Evolutionary conservation across 2,113 vertebrate genomes (phyloP).

Genomic region (Notechis scutatus): DNA sequence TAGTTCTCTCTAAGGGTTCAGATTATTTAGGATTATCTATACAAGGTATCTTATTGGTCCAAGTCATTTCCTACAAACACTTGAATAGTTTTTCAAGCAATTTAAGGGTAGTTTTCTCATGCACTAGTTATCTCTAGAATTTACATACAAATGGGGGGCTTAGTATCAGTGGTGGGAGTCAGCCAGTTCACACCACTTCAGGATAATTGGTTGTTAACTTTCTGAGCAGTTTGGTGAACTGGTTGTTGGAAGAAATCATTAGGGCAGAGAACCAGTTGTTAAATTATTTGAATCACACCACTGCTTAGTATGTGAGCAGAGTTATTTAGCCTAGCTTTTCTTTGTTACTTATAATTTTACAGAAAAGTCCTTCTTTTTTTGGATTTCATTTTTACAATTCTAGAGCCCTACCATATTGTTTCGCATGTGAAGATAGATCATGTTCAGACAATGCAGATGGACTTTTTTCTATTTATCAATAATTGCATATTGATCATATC

Average conservation of each 20-base stretch:
- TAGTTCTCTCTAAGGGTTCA: not conserved
- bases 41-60: not conserved
- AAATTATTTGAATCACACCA: too few species aligned
- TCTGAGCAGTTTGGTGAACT: too few species aligned
- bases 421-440: not conserved
- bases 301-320: not conserved
- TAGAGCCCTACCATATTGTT: not conserved
- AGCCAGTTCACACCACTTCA: too few species aligned
- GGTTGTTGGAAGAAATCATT: too few species aligned
- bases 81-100: not conserved
- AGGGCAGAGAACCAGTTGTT: too few species aligned
- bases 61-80: not conserved
- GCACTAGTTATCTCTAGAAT: not conserved
- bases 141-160: not conserved
- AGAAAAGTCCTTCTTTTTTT: not conserved
- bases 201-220: too few species aligned
- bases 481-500: too few species aligned
- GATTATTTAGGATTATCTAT: not conserved
- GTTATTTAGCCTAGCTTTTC: not conserved
- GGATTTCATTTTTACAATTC: not conserved
- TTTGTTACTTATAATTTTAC: not conserved
- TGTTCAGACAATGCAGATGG: not conserved
- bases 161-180: too few species aligned
- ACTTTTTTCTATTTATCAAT: not conserved
- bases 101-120: not conserved